Conservation (phyloP, 37 sponge, comb jelly and placozoan genomes). For the Oopsacas minuta region DNA sequence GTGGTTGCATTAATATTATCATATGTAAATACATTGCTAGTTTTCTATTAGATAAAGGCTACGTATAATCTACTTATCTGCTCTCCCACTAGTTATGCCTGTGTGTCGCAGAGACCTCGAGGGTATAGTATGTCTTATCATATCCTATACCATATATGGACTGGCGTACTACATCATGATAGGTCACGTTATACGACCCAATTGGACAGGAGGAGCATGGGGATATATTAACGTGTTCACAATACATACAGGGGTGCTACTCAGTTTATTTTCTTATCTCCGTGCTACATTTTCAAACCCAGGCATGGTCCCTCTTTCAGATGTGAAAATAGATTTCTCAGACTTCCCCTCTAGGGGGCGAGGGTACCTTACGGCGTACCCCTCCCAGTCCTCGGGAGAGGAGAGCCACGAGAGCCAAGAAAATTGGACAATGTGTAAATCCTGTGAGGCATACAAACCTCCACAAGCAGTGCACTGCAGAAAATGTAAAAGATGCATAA, state of each 20-base stretch:
- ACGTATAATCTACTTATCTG: too few species aligned
- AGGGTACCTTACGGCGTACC: neutral
- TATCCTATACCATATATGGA: neutral
- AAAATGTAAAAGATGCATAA: neutral
- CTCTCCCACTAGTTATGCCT: neutral
- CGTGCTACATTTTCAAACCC: slow-evolving; percentile 1
- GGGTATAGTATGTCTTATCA: neutral
- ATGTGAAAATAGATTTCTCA: neutral
- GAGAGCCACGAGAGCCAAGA: slow-evolving; percentile 12
- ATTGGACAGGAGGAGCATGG: neutral
- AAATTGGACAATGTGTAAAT: slow-evolving; percentile 5
- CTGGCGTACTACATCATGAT: neutral
- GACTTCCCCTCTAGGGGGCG: neutral
- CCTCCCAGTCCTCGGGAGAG: slow-evolving; percentile 14
- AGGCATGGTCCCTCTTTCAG: neutral
- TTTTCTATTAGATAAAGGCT: too few species aligned
- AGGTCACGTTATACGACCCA: neutral
- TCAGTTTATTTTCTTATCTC: neutral
- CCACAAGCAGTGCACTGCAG: neutral
- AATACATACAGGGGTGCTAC: neutral
- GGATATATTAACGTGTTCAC: neutral
- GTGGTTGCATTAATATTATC: too few species aligned
- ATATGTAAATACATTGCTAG: too few species aligned
- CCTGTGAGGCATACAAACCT: neutral
- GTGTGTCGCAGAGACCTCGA: neutral